Conservation (phyloP, 1,140 invertebrate species). For the Pogonomyrmex californicus region DNA sequence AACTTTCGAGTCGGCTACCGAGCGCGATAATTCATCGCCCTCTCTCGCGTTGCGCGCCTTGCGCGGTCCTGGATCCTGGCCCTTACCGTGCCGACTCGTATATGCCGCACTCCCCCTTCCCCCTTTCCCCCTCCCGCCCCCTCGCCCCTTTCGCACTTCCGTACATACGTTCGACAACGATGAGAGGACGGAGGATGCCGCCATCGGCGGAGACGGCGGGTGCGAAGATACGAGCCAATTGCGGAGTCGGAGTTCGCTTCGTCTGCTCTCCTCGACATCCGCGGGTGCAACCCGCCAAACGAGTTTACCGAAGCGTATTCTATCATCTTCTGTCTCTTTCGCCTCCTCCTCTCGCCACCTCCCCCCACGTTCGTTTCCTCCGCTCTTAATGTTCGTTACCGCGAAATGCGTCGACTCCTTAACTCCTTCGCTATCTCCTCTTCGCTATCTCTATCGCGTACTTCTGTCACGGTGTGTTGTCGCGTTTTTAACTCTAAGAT, state of each 20-base stretch:
- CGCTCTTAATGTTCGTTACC: slow-evolving; percentile 47
- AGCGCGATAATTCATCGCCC: slow-evolving; percentile 80
- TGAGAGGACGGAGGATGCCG: slow-evolving; percentile 19
- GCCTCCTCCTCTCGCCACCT: not conserved
- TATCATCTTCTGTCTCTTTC: slow-evolving; percentile 51
- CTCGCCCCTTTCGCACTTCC: not conserved
- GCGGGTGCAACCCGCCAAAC: slow-evolving; percentile 37
- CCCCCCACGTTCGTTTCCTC: not conserved
- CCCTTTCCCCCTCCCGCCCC: too few species aligned
- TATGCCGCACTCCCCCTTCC: not conserved
- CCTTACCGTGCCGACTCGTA: slow-evolving; percentile 15
- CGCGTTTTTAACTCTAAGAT: not conserved
- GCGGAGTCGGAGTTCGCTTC: slow-evolving; percentile 45
- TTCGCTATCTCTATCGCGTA: not conserved
- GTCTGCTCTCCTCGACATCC: slow-evolving; percentile 18
- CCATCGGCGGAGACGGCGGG: not conserved
- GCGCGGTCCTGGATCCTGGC: slow-evolving; percentile 2
- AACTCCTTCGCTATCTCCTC: too few species aligned
- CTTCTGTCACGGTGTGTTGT: not conserved
- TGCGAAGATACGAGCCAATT: slow-evolving; percentile 54
- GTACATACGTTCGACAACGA: slow-evolving; percentile 37
- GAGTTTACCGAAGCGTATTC: slow-evolving; percentile 56
- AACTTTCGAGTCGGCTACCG: slow-evolving; percentile 81
- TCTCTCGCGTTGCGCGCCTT: slow-evolving; percentile 66
- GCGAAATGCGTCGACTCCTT: not conserved